These are phyloP conservation scores for Bombylius major DNA, from an alignment of 2,888 invertebrate genomes.

Conservation along the genomic window DNA sequence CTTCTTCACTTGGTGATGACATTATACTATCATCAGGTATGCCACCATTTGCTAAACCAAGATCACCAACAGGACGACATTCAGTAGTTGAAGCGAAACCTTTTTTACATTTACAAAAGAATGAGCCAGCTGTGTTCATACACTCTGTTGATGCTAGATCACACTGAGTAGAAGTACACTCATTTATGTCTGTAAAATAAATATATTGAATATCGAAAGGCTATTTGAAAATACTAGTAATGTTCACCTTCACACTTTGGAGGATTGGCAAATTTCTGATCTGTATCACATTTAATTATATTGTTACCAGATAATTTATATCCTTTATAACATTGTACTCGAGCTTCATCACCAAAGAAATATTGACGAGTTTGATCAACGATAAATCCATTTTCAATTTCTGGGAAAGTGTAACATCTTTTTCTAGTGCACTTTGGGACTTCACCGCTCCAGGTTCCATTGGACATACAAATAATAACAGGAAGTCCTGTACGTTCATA, in stretches of 20 bases:
- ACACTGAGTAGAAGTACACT: constrained; percentile 79
- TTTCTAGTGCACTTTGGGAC: constrained; percentile 74
- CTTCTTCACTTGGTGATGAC: constrained; percentile 69
- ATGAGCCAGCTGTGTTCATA: constrained; percentile 75
- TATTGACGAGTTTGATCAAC: constrained; percentile 66
- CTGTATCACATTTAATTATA: constrained; percentile 72
- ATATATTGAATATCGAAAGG: not conserved
- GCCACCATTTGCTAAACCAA: constrained; percentile 68
- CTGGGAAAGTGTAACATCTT: constrained; percentile 48
- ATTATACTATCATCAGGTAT: constrained; percentile 82
- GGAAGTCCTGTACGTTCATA: constrained; percentile 80
- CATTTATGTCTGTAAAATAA: constrained; percentile 58
- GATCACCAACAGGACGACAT: constrained; percentile 79
- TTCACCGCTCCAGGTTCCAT: constrained; percentile 88
- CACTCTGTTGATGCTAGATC: constrained; percentile 85
- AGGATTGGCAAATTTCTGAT: constrained; percentile 68
- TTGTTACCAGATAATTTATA: constrained; percentile 75
- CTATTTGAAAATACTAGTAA: not conserved
- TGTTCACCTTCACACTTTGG: constrained; percentile 65
- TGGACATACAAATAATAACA: constrained; percentile 86
- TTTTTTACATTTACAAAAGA: constrained; percentile 73
- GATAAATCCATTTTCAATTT: constrained; percentile 76
- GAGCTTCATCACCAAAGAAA: constrained; percentile 77
- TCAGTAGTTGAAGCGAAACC: constrained; percentile 78
- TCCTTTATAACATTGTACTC: constrained; percentile 83